Conservation (phyloP, 1,140 invertebrate species). For the Ephestia elutella region DNA sequence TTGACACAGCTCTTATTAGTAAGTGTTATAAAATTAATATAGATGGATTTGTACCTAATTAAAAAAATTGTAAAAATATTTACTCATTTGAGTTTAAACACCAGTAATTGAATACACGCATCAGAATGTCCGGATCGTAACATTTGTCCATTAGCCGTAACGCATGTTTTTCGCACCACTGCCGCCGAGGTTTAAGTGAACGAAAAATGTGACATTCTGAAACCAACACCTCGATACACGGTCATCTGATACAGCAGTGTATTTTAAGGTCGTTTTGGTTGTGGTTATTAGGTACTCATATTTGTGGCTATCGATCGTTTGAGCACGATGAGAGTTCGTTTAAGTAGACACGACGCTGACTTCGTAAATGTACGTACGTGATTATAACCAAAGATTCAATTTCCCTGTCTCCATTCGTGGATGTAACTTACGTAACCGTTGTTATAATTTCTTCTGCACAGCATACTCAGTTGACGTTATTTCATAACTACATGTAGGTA, state of each 20-base stretch:
- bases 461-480: no score
- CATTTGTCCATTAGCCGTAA: constrained; percentile 18
- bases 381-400: no score
- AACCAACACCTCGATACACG: constrained; percentile 29
- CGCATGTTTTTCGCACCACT: constrained; percentile 33
- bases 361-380: background rate
- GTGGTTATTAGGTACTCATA: constrained; percentile 5
- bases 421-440: no score
- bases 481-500: no score
- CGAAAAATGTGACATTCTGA: constrained; percentile 44
- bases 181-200: constrained; percentile 33
- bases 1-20: background rate
- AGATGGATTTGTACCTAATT: background rate
- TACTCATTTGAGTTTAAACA: background rate
- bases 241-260: constrained; percentile 16
- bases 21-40: background rate
- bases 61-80: no score
- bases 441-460: no score
- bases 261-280: constrained; percentile 1
- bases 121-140: constrained; percentile 21
- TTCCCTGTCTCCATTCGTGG: no score
- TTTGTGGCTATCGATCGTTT: constrained; percentile 3
- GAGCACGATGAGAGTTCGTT: background rate
- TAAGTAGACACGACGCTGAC: background rate
- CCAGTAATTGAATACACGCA: constrained; percentile 5